A percentile compares a stretch with the other conserved stretches of the same genome.
Evolutionary conservation across 2,113 vertebrate genomes (phyloP).

Genomic region (Pseudorasbora parva): DNA sequence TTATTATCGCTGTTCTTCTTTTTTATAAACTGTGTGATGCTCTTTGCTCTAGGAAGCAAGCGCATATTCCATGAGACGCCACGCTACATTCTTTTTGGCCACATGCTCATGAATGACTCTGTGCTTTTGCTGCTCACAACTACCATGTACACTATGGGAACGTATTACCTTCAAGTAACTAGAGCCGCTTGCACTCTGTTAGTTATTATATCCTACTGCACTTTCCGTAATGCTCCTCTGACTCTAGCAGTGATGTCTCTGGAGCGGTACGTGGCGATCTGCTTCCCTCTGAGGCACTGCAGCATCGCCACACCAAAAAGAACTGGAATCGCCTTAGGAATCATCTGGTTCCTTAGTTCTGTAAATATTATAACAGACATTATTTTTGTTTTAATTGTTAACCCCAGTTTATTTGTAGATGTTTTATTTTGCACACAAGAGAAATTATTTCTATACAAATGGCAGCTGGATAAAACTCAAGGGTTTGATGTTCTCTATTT

Average conservation of each 20-base stretch:
- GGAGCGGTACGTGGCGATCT: conserved; percentile 60
- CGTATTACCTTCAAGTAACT: background rate
- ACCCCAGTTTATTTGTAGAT: background rate
- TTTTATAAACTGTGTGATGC: conserved; percentile 50
- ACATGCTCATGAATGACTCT: conserved; percentile 59
- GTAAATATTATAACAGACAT: conserved; percentile 43
- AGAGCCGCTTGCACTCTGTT: conserved; percentile 34
- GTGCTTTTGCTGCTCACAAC: conserved; percentile 31
- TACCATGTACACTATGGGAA: background rate
- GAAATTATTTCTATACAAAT: background rate
- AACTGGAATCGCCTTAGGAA: conserved; percentile 43
- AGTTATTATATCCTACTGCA: background rate
- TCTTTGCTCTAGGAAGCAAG: conserved; percentile 42
- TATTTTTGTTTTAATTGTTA: conserved; percentile 4
- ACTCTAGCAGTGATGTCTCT: conserved; percentile 62
- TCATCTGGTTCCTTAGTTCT: conserved; percentile 46
- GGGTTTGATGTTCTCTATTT: conserved; percentile 24
- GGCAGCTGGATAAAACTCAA: conserved; percentile 40
- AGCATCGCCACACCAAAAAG: conserved; percentile 49
- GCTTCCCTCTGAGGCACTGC: conserved; percentile 55
- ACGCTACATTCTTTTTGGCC: conserved; percentile 53
- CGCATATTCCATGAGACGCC: conserved; percentile 25
- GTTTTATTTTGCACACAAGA: conserved; percentile 37
- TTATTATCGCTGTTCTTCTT: conserved; percentile 28
- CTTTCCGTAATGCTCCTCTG: conserved; percentile 52